phyloP scores from a whole-genome alignment of 2,113 vertebrate species.

The Balaeniceps rex region DNA sequence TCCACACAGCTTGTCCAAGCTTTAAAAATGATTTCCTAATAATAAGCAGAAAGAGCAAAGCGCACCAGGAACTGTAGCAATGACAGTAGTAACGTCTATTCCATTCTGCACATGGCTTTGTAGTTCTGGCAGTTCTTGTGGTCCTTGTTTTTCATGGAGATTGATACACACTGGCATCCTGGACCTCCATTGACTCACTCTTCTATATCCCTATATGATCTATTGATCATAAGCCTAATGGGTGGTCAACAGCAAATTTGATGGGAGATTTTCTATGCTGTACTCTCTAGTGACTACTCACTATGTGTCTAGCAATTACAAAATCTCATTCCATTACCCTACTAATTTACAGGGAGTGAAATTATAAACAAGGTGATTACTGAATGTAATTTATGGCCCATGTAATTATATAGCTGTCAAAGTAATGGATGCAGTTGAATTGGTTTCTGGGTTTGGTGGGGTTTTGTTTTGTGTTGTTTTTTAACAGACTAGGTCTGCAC shows the following conservation, averaged over 20 bases:
- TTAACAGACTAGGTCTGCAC: not conserved
- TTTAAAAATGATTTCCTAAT: not conserved
- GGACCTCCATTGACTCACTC: not conserved
- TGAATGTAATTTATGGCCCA: slow-evolving; percentile 61
- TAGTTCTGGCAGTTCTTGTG: not conserved
- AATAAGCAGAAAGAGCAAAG: not conserved
- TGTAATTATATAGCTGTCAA: slow-evolving; percentile 70
- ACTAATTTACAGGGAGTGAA: slow-evolving; percentile 67
- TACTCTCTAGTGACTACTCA: not conserved
- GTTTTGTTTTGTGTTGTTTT: not conserved
- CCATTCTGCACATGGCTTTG: not conserved
- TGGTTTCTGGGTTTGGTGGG: not conserved
- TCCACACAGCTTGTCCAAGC: not conserved
- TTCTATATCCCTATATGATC: not conserved
- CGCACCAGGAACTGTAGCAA: not conserved
- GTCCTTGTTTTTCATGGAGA: not conserved
- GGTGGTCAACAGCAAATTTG: not conserved
- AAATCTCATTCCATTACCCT: slow-evolving; percentile 57
- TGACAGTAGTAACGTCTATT: not conserved
- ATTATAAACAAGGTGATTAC: slow-evolving; percentile 73
- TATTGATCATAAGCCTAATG: not conserved
- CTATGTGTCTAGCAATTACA: slow-evolving; percentile 8
- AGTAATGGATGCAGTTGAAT: slow-evolving; percentile 21
- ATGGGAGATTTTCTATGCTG: not conserved
- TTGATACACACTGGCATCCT: not conserved